Base-by-base conservation (phyloP, 2,797 vertebrate species). In the Chloroceryle inda region DNA sequence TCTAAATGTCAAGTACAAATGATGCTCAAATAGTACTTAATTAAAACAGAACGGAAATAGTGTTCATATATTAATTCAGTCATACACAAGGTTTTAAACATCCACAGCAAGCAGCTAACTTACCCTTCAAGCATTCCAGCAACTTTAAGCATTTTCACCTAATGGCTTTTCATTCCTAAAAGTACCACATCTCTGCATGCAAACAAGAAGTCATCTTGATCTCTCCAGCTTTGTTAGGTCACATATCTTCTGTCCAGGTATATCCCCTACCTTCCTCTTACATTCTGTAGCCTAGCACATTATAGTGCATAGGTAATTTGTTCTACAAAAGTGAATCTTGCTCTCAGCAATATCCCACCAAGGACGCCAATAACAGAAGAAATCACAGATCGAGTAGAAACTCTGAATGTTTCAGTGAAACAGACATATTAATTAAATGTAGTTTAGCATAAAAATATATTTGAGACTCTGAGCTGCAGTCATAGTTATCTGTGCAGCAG, bases 1-100 rank as follows among this genome's bases (percentile, higher is more conserved):
- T 23, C 47, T 83, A 96, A 94, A 94, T 90, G 88, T 95, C 87
- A 97, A 91, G 83, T 79, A 91, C 18, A 40, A 82, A 56, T 1
- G 2, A 59, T 78, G 45, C 21, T 91, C 45, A 94, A 92, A 79
- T 69, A 63, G 15, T 88, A 31, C 55, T 73, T 94, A 86, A 90
- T 92, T 88, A 95, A 94, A 94, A 83, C 19, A 33, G 27, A 81
- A 88, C 31, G 75, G 20, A 68, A 94, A 56, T 29, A 77, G 40
- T 11, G 21, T 84, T 89, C 17, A 12, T 49, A 6, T 42, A 87
- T 55, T 83, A 88, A 84, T 80, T 93, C 49, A 80, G 40, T 59
- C 31, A 85, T 75, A 81, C 45, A 63, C 14, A 77, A 88, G 66
- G 69, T 89, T 92, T 93, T 88, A 44, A 56, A 66, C 14, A 44